Evolutionary conservation across 1,140 invertebrate species (phyloP), one percentile per base, ranked within the genome.

Genomic region (Zaprionus gabonicus): DNA sequence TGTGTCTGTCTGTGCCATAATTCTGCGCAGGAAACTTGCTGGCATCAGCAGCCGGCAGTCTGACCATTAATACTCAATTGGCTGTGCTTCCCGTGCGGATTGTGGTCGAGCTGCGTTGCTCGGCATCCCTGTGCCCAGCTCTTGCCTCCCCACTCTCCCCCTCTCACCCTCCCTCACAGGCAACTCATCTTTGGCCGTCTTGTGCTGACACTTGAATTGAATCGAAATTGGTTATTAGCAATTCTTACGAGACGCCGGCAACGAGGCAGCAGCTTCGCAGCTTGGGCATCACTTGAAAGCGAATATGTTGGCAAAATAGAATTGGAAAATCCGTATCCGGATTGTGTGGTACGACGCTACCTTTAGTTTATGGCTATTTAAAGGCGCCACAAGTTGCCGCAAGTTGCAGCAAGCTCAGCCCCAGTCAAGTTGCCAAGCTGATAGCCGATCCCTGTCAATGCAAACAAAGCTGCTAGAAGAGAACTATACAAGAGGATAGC

Each of bases 1-100:
- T 28, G 12, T 55, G 28, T 56, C 17, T 38, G 13, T 69, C 28
- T 25, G 53, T 65, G 85, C 84, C 81, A 88, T 88, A 90, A 90
- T 84, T 84, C 84, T 81, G 70, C 44, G 70, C 73, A 75, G 81
- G 70, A 82, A 90, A 90, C 68, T 90, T 90, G 84, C 84, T 90
- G 81, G 84, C 84, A 88, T 90, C 84, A 90, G 85, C 55, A 77
- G 60, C 72, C 76, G 72, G 74, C 80, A 79, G 78, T 90, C 81
- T 90, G 85, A 90, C 85, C 85, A 90, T 90, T 90, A 90, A 90
- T 90, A 90, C 85, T 90, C 85, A 90, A 90, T 90, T 90, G 85
- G 85, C 85, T 90, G 85, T 90, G 85, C 85, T 90, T 90, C 85
- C 85, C 85, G 85, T 84, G 85, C 78, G 85, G 85, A 84, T 82